Evolutionary conservation across 2,888 invertebrate genomes (phyloP).

Genomic region (Apamea sordens): DNA sequence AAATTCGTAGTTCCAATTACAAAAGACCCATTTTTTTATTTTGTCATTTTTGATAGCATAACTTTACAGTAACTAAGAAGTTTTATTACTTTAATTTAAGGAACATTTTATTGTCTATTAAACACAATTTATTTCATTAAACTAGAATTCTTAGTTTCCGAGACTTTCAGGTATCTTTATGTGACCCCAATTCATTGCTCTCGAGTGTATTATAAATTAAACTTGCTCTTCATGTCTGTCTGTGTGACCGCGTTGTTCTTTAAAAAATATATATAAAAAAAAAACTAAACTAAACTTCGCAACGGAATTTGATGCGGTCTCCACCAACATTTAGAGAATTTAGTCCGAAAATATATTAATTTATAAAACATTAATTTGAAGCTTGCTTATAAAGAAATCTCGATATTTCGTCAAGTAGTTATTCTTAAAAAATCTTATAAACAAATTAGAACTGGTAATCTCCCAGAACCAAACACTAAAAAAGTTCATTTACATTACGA

Average conservation of each 20-base stretch:
- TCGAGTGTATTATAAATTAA: neutral
- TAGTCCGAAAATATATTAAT: neutral
- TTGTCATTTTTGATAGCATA: too few relatives aligned
- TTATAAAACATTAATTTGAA: neutral
- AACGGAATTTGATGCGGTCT: neutral
- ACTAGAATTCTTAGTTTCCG: too few relatives aligned
- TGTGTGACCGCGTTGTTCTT: neutral
- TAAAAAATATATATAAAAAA: too few relatives aligned
- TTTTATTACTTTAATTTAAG: too few relatives aligned
- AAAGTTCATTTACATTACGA: neutral
- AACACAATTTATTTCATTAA: too few relatives aligned
- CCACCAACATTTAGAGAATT: neutral
- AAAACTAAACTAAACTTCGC: too few relatives aligned
- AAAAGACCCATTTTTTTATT: too few relatives aligned
- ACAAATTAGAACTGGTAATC: neutral
- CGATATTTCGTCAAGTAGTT: neutral
- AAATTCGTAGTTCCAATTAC: too few relatives aligned
- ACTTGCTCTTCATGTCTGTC: neutral
- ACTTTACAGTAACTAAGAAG: too few relatives aligned
- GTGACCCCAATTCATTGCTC: too few relatives aligned
- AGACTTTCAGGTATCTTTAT: too few relatives aligned
- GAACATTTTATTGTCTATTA: too few relatives aligned
- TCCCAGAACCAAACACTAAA: neutral
- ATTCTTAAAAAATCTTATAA: neutral
- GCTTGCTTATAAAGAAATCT: neutral